phyloP scores from a whole-genome alignment of 2,888 invertebrate genomes.

The Dorcus parallelipipedus region DNA sequence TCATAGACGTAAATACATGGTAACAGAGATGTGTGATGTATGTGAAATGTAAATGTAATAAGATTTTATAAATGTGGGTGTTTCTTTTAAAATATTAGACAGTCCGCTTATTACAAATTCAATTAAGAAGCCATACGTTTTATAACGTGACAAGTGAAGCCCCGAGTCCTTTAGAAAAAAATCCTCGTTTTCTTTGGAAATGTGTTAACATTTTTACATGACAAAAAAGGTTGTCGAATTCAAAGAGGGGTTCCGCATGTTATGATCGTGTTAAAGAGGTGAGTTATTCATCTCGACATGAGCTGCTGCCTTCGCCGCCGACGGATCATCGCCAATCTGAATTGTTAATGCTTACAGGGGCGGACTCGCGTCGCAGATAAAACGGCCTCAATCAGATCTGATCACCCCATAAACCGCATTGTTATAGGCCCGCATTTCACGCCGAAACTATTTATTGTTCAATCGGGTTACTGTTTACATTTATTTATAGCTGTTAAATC shows the following conservation, averaged over 20 bases:
- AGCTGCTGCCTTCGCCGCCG: constrained; percentile 20
- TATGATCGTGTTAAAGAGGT: constrained; percentile 42
- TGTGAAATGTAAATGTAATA: no score
- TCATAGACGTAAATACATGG: no score
- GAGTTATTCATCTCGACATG: constrained; percentile 40
- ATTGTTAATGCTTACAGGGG: constrained; percentile 42
- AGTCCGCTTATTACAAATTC: constrained; percentile 23
- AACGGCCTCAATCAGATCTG: constrained; percentile 32
- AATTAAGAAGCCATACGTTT: constrained; percentile 27
- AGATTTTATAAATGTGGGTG: no score
- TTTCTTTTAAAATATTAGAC: no score
- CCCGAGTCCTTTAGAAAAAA: constrained; percentile 8
- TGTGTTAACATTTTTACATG: constrained; percentile 45
- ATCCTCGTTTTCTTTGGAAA: constrained; percentile 29
- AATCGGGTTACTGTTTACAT: constrained; percentile 37
- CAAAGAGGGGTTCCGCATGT: constrained; percentile 39
- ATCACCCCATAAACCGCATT: constrained; percentile 28
- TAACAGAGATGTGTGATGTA: no score
- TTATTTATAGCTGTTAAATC: constrained; percentile 31
- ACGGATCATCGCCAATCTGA: constrained; percentile 44
- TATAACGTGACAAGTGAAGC: constrained; percentile 16
- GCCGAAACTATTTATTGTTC: constrained; percentile 34
- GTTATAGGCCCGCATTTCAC: constrained; percentile 34
- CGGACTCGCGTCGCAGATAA: constrained; percentile 18
- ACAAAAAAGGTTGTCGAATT: constrained; percentile 42